phyloP scores from a whole-genome alignment of 2,797 vertebrate genomes.

The Oreortyx pictus region DNA sequence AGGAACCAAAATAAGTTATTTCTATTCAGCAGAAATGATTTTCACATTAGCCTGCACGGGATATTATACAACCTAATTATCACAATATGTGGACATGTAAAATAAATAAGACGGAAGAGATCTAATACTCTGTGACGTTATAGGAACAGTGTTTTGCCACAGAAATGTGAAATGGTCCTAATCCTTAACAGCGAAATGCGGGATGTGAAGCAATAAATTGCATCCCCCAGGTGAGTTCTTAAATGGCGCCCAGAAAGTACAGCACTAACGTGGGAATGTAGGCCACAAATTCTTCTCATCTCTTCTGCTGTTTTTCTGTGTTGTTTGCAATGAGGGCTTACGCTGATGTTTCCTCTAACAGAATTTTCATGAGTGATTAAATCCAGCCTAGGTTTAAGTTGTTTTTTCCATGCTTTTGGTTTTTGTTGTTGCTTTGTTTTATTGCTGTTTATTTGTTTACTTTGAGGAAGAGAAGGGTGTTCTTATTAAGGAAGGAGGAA shows the following conservation, averaged over 20 bases:
- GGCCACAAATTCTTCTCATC: not conserved
- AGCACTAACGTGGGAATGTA: accelerated
- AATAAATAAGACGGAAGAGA: constrained; percentile 72
- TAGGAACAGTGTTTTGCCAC: not conserved
- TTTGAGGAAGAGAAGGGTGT: not conserved
- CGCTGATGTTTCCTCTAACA: not conserved
- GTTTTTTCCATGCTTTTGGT: not conserved
- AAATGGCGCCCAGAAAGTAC: not conserved
- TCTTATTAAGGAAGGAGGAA: not conserved
- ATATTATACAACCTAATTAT: constrained; percentile 78
- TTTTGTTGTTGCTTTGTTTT: not conserved
- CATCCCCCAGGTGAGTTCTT: not conserved
- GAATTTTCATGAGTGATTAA: not conserved
- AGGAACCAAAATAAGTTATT: constrained; percentile 80
- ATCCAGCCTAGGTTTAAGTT: not conserved
- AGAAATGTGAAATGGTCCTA: not conserved
- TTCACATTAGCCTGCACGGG: constrained; percentile 71
- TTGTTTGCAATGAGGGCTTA: not conserved
- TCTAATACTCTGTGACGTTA: not conserved
- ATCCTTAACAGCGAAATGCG: not conserved
- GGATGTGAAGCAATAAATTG: not conserved
- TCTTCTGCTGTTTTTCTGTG: not conserved
- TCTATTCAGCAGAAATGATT: constrained; percentile 77
- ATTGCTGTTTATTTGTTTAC: not conserved
- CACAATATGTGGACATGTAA: constrained; percentile 70